Base-by-base conservation (phyloP, 35 echinoderm and acorn worm species). In the Diadema setosum region DNA sequence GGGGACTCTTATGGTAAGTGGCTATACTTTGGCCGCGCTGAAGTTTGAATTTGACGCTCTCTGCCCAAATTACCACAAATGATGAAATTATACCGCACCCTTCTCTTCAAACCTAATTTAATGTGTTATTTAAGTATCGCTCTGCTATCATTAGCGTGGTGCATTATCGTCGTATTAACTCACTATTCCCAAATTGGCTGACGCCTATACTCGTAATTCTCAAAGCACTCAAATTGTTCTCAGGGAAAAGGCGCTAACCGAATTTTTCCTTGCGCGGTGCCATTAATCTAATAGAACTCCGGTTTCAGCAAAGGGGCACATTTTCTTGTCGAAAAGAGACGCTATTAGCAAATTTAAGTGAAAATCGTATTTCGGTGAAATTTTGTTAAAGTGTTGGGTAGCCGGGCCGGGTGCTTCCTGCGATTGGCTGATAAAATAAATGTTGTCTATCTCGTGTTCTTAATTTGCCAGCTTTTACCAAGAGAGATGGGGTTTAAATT, bases 281-380 rank as follows among this genome's bases (percentile, higher is more conserved):
- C 73, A 78, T 78, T 78, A 78, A 78, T 78, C 73, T 78, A 78
- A 78, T 78, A 78, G 9, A 78, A 78, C 73, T 78, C 21, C 37
- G 73, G 73, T 78, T 78, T 78, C 73, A 78, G 35, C 44, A 78
- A 78, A 78, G 73, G 73, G 73, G 73, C 73, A 78, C 39, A 78
- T 78, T 78, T 78, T 78, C 73, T 78, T 78, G 73, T 78, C 73
- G 73, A 42, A 78, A 78, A 78, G 73, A 78, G 73, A 78, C 40
- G 73, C 73, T 78, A 78, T 78, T 78, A 78, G 40, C 33, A 42
- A 78, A 78, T 78, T 78, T 78, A 78, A 78, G 73, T 78, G 73
- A 78, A 78, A 78, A 78, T 78, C 73, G 73, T 78, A 78, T 78
- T 78, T 78, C 73, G 73, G 73, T 78, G 73, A 78, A 78, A 78